Conservation (phyloP, 2,113 vertebrate genomes). For the Rhagologus leucostigma region DNA sequence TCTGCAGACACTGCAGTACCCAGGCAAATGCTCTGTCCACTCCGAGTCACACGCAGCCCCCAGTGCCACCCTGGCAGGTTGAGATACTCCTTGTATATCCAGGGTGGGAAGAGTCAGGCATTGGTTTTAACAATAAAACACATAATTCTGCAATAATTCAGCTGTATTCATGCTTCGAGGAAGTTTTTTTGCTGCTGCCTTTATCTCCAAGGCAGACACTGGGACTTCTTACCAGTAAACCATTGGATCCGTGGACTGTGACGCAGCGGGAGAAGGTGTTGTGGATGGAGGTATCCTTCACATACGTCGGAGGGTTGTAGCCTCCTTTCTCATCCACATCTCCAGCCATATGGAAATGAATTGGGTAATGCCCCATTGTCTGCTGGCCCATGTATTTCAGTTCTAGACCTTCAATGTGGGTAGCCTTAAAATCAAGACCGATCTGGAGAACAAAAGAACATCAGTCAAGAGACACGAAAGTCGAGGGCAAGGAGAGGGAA, state of each 20-base stretch:
- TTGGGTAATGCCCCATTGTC: slow-evolving; percentile 92
- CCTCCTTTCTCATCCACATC: slow-evolving; percentile 89
- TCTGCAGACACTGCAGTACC: neutral
- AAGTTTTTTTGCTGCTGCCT: neutral
- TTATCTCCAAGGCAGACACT: neutral
- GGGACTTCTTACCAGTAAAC: slow-evolving; percentile 86
- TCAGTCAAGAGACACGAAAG: neutral
- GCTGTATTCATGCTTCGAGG: neutral
- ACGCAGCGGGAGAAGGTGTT: slow-evolving; percentile 93
- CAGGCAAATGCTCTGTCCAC: neutral
- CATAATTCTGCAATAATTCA: neutral
- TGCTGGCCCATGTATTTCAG: slow-evolving; percentile 95
- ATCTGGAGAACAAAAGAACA: slow-evolving; percentile 72
- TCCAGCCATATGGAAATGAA: slow-evolving; percentile 95
- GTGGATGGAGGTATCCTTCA: slow-evolving; percentile 88
- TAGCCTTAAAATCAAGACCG: slow-evolving; percentile 82
- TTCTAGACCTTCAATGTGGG: slow-evolving; percentile 88
- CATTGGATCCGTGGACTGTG: slow-evolving; percentile 91
- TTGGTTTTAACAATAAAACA: neutral
- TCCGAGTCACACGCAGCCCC: neutral
- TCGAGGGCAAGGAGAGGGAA: neutral
- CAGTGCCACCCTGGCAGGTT: neutral
- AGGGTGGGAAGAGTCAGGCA: neutral
- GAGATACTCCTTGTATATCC: neutral
- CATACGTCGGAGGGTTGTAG: slow-evolving; percentile 84